Evolutionary conservation across 2,113 vertebrate genomes (phyloP).

Genomic region (Siniperca knerii): DNA sequence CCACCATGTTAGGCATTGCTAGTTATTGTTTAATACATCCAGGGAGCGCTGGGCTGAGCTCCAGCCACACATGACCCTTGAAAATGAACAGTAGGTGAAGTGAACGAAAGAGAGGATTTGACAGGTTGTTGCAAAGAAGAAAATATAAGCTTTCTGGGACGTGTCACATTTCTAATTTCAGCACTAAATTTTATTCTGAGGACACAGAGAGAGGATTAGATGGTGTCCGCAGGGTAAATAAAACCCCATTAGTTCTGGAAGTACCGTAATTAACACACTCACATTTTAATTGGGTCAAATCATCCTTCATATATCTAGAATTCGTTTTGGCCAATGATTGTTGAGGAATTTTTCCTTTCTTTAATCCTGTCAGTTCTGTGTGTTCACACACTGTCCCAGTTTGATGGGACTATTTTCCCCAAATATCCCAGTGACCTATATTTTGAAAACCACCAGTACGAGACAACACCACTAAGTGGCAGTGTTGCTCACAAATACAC

Average conservation of each 20-base stretch:
- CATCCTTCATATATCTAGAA: not conserved
- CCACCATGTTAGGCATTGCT: not conserved
- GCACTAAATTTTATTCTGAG: constrained; percentile 43
- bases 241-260: constrained; percentile 29
- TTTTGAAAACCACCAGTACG: not conserved
- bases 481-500: constrained; percentile 43
- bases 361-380: constrained; percentile 20
- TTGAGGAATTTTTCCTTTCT: not conserved
- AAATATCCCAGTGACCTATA: constrained; percentile 40
- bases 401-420: constrained; percentile 14
- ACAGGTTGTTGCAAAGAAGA: constrained; percentile 19
- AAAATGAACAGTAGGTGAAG: constrained; percentile 15
- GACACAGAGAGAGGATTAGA: constrained; percentile 42
- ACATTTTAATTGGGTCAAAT: constrained; percentile 51
- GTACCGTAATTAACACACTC: constrained; percentile 32
- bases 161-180: constrained; percentile 47
- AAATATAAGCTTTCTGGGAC: constrained; percentile 45
- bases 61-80: not conserved
- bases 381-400: constrained; percentile 33
- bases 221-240: constrained; percentile 36
- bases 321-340: not conserved
- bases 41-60: constrained; percentile 2
- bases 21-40: constrained; percentile 20
- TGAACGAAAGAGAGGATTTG: constrained; percentile 44
- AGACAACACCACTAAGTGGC: constrained; percentile 60